Evolutionary conservation across 2,888 invertebrate genomes (phyloP).

Genomic region (Erebia epiphron): DNA sequence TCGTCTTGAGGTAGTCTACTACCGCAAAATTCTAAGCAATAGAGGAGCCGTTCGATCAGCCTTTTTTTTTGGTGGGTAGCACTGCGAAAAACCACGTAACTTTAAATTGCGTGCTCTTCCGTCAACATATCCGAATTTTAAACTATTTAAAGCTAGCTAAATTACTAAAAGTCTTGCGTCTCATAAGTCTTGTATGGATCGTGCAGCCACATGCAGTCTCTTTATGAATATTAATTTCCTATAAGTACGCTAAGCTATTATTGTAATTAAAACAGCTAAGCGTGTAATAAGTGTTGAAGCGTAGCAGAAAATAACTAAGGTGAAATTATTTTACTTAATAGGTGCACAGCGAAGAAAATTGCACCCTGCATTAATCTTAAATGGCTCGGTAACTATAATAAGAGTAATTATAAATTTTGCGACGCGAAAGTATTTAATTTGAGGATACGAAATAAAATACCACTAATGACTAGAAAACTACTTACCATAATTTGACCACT

Average conservation of each 20-base stretch:
- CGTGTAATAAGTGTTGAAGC: slow-evolving; percentile 32
- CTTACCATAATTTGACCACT: too few species aligned
- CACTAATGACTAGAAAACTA: background rate
- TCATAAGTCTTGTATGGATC: background rate
- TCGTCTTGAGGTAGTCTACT: too few species aligned
- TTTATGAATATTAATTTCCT: slow-evolving; percentile 10
- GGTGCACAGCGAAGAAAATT: slow-evolving; percentile 38
- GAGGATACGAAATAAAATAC: background rate
- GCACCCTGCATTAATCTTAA: slow-evolving; percentile 39
- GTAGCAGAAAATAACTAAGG: slow-evolving; percentile 40
- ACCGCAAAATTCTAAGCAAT: too few species aligned
- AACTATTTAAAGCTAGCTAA: too few species aligned
- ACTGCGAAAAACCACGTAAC: too few species aligned
- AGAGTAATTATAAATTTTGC: slow-evolving; percentile 16
- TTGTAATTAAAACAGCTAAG: slow-evolving; percentile 27
- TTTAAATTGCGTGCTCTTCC: too few species aligned
- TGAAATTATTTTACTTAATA: slow-evolving; percentile 40
- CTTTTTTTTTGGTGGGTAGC: too few species aligned
- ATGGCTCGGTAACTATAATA: slow-evolving; percentile 37
- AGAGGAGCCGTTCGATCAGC: too few species aligned
- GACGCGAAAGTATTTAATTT: background rate
- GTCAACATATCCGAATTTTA: too few species aligned
- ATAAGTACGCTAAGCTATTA: slow-evolving; percentile 19
- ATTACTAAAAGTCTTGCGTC: background rate
- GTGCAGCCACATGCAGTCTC: background rate